Evolutionary conservation across 2,797 vertebrate genomes (phyloP).

Genomic region (Acrocephalus scirpaceus): DNA sequence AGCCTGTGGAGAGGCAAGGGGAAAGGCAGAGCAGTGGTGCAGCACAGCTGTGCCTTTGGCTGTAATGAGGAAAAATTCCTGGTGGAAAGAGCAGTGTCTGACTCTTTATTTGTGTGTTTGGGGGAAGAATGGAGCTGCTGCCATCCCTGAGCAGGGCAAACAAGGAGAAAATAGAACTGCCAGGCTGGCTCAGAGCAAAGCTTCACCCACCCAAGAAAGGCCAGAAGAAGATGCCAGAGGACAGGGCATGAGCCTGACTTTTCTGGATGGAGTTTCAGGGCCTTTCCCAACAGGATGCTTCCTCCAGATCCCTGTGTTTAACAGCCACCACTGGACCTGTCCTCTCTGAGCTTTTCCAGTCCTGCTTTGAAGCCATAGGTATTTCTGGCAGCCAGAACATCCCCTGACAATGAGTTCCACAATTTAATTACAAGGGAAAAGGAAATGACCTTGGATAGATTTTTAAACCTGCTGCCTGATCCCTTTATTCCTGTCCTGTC

Average conservation of each 20-base stretch:
- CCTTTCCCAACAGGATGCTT: neutral
- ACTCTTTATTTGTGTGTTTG: neutral
- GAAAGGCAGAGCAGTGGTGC: neutral
- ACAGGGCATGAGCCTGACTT: neutral
- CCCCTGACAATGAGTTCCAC: slow-evolving; percentile 30
- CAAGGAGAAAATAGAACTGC: neutral
- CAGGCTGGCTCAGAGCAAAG: neutral
- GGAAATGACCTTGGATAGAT: slow-evolving; percentile 20
- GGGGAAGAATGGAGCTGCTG: neutral
- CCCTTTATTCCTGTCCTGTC: slow-evolving; percentile 32
- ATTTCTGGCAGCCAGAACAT: slow-evolving; percentile 52
- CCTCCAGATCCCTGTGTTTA: neutral
- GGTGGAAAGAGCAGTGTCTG: accelerated
- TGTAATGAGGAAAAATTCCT: neutral
- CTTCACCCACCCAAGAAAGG: neutral
- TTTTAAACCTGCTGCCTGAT: slow-evolving; percentile 54
- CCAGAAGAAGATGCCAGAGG: neutral
- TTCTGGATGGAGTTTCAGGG: neutral
- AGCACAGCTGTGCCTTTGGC: slow-evolving; percentile 18
- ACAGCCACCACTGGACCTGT: neutral
- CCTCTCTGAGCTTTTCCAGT: neutral
- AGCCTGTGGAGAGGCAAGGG: neutral
- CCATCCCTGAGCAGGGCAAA: neutral
- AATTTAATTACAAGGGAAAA: slow-evolving; percentile 29
- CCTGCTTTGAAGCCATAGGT: slow-evolving; percentile 1